Evolutionary conservation across 2,888 invertebrate species (phyloP), one percentile per base, ranked within the genome.

Genomic region (Cynaeus angustus): DNA sequence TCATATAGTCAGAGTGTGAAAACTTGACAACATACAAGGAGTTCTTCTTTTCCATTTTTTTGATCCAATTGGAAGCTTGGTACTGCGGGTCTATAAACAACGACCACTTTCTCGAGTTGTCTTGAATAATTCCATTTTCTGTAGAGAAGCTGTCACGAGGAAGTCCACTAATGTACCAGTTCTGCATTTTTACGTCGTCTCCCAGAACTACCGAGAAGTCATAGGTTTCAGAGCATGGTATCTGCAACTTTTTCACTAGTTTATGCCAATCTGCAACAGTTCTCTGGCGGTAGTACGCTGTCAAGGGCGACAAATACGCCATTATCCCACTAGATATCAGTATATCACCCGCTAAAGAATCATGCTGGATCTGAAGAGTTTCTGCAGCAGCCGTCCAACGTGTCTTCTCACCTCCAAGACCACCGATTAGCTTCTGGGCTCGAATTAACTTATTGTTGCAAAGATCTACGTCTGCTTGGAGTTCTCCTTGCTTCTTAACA

Each of bases 301-400:
- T 95, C 77, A 96, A 94, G 0, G 96, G 93, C 0, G 96, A 92
- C 59, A 98, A 87, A 85, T 98, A 98, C 0, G 96, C 94, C 73
- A 97, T 95, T 38, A 96, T 90, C 10, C 94, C 97, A 80, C 93
- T 92, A 0, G 96, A 95, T 30, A 98, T 89, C 10, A 98, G 86
- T 76, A 97, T 93, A 85, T 97, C 97, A 0, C 97, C 98, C 0
- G 95, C 93, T 70, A 97, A 86, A 81, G 93, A 91, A 82, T 96
- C 93, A 81, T 91, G 95, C 55, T 92, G 87, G 0, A 85, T 83
- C 83, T 95, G 94, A 43, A 97, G 87, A 77, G 90, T 89, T 77
- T 89, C 89, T 3, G 96, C 95, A 12, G 93, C 93, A 52, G 86
- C 83, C 4, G 91, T 91, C 97, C 97, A 98, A 66, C 97, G 88